These are phyloP conservation scores for Eremobia ochroleuca DNA, from an alignment of 2,888 invertebrate genomes.

Conservation along the genomic window DNA sequence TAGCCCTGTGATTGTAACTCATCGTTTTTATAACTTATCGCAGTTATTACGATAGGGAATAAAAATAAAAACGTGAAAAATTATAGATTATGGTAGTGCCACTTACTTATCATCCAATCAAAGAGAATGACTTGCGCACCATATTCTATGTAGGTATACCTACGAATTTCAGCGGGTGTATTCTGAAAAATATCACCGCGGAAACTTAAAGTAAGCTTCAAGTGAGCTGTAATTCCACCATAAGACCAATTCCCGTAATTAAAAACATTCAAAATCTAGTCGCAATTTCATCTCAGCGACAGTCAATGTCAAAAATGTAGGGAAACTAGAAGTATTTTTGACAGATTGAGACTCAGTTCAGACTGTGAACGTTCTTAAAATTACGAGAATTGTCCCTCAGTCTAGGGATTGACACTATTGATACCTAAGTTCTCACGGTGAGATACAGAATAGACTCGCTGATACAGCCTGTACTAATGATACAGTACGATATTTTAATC, in stretches of 20 bases:
- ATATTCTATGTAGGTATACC: neutral
- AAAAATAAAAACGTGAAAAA: slow-evolving; percentile 1
- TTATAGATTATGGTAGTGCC: slow-evolving; percentile 16
- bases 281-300: no score
- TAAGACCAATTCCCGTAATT: no score
- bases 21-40: slow-evolving; percentile 6
- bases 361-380: no score
- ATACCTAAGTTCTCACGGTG: neutral
- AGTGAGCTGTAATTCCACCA: neutral
- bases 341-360: no score
- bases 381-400: no score
- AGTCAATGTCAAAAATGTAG: no score
- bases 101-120: slow-evolving; percentile 33
- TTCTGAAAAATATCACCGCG: neutral
- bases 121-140: slow-evolving; percentile 27
- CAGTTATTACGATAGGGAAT: slow-evolving; percentile 16
- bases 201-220: neutral
- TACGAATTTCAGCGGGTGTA: neutral
- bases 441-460: neutral
- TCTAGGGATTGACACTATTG: no score
- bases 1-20: slow-evolving; percentile 9
- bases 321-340: no score
- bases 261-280: no score
- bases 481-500: neutral
- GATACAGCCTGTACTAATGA: neutral